Conservation (phyloP, 2,888 invertebrate genomes). For the Pterostichus madidus region DNA sequence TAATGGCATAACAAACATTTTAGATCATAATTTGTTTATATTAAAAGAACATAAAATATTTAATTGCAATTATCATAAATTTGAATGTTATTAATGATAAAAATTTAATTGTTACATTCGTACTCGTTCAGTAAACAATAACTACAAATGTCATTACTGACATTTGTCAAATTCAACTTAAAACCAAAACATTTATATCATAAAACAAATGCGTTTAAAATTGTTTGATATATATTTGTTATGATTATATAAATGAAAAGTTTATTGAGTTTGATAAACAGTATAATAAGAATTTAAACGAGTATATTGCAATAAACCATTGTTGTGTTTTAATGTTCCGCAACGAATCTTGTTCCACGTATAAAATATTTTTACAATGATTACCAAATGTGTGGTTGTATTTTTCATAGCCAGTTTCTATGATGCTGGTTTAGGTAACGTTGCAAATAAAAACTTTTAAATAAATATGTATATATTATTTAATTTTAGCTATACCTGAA, state of each 20-base stretch:
- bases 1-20: too few relatives aligned
- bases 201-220: neutral
- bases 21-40: neutral
- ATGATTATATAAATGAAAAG: neutral
- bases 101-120: neutral
- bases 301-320: neutral
- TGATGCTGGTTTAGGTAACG: slow-evolving; percentile 14
- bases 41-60: too few relatives aligned
- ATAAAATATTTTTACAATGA: slow-evolving; percentile 16
- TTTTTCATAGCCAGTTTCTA: slow-evolving; percentile 5
- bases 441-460: neutral
- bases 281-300: slow-evolving; percentile 6
- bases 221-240: neutral
- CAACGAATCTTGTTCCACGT: neutral
- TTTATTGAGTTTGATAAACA: neutral
- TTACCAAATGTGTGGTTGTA: neutral
- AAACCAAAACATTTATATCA: neutral
- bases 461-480: neutral
- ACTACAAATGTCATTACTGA: slow-evolving; percentile 14
- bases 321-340: neutral
- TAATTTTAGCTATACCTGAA: slow-evolving; percentile 31
- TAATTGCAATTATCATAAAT: too few relatives aligned
- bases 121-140: slow-evolving; percentile 17
- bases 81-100: too few relatives aligned
- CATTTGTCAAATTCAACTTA: slow-evolving; percentile 9